Evolutionary conservation across 2,888 invertebrate species (phyloP), one percentile per base, ranked within the genome.

Genomic region (Blastobasis lacticolella): DNA sequence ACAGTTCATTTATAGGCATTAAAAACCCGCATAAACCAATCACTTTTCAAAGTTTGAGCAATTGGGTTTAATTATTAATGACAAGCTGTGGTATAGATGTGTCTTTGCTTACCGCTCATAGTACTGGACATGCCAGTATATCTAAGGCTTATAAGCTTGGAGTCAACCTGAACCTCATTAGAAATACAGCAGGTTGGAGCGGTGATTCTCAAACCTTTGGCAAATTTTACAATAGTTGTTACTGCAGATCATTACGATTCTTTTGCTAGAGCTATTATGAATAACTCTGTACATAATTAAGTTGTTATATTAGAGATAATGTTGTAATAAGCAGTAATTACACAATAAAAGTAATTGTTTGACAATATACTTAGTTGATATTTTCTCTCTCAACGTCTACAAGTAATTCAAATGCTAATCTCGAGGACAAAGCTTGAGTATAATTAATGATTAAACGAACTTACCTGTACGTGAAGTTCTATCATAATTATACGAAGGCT

Each of bases 121-220:
- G 55, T 48, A 59, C 57, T 23, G 49, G 60, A 8, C 58, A 57
- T 43, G 60, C 58, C 6, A 42, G 57, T 38, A 59, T 59, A 5
- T 61, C 59, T 4, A 47, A 23, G 8, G 57, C 56, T 4, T 10
- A 51, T 37, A 37, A 37, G 36, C 23, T 44, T 9, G 53, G 53
- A 10, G 49, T 54, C 23, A 46, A 49, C 41, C 10, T 51, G 36
- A 45, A 51, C 8, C 8, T 37, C 5, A 49, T 49, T 8, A 6
- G 45, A 7, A 49, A 38, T 6, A 49, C 49, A 6, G 49, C 49
- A 38, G 49, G 49, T 10, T 49, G 49, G 49, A 40, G 45, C 38
- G 45, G 43, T 6, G 10, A 10, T 40, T 49, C 49, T 9, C 38
- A 8, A 8, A 38, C 37, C 23, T 40, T 49, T 40, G 38, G 23